phyloP scores from a whole-genome alignment of 2,888 invertebrate species.

The Pedicia rivosa region DNA sequence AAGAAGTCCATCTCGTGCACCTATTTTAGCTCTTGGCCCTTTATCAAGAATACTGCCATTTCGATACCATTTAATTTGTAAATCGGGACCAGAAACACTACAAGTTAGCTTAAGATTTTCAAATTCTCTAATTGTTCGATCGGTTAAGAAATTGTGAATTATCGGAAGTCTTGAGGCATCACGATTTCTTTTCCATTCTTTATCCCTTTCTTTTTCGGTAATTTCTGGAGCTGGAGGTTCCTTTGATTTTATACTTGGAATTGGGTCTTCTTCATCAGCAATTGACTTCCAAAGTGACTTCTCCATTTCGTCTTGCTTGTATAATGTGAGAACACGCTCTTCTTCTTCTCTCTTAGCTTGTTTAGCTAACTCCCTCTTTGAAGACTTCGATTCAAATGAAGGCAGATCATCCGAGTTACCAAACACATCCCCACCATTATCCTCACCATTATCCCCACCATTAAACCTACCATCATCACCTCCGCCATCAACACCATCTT shows the following conservation, averaged over 20 bases:
- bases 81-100: slow-evolving; percentile 56
- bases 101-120: slow-evolving; percentile 64
- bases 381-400: too few species aligned
- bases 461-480: slow-evolving; percentile 16
- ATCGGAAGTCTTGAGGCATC: slow-evolving; percentile 25
- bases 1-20: slow-evolving; percentile 39
- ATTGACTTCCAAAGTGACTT: slow-evolving; percentile 21
- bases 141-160: slow-evolving; percentile 42
- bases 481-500: slow-evolving; percentile 13
- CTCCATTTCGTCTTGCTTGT: slow-evolving; percentile 1
- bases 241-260: slow-evolving; percentile 25
- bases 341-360: not conserved
- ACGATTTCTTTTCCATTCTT: slow-evolving; percentile 29
- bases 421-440: slow-evolving; percentile 15
- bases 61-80: slow-evolving; percentile 58
- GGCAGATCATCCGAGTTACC: too few species aligned
- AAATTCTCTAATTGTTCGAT: slow-evolving; percentile 57
- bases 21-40: slow-evolving; percentile 29
- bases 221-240: slow-evolving; percentile 18
- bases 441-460: slow-evolving; percentile 15
- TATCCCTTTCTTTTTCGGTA: slow-evolving; percentile 28
- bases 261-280: slow-evolving; percentile 26
- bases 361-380: too few species aligned
- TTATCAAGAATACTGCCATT: slow-evolving; percentile 38
- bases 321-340: too few species aligned